phyloP scores from a whole-genome alignment of 2,113 vertebrate species.

The Alexandromys fortis region DNA sequence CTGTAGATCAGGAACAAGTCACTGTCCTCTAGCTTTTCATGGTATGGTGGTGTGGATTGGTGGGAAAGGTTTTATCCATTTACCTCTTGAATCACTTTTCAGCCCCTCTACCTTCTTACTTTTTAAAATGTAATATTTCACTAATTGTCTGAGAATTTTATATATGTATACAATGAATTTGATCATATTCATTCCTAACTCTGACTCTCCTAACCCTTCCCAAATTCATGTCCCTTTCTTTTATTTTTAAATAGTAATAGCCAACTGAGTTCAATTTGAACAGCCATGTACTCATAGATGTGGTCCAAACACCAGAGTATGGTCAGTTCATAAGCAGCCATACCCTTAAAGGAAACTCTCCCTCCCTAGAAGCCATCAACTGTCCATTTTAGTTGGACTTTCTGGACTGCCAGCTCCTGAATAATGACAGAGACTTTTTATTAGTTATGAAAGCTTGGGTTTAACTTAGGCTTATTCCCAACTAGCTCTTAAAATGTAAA shows the following conservation, averaged over 20 bases:
- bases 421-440: neutral
- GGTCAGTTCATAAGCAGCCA: neutral
- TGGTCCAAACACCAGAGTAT: neutral
- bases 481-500: neutral
- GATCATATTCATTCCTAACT: too few relatives aligned
- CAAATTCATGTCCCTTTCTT: neutral
- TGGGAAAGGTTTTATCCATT: neutral
- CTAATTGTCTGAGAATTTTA: neutral
- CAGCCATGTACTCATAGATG: neutral
- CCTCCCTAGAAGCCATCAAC: neutral
- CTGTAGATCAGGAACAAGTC: neutral
- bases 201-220: neutral
- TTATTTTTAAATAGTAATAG: neutral
- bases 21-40: rapidly evolving
- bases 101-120: too few relatives aligned
- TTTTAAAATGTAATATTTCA: too few relatives aligned
- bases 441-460: neutral
- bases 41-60: neutral
- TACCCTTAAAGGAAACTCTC: neutral
- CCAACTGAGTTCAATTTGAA: neutral
- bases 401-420: neutral
- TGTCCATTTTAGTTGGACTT: neutral
- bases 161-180: too few relatives aligned
- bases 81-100: too few relatives aligned
- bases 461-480: neutral